Conservation (phyloP, 2,113 vertebrate genomes). For the Nothoprocta pentlandii region DNA sequence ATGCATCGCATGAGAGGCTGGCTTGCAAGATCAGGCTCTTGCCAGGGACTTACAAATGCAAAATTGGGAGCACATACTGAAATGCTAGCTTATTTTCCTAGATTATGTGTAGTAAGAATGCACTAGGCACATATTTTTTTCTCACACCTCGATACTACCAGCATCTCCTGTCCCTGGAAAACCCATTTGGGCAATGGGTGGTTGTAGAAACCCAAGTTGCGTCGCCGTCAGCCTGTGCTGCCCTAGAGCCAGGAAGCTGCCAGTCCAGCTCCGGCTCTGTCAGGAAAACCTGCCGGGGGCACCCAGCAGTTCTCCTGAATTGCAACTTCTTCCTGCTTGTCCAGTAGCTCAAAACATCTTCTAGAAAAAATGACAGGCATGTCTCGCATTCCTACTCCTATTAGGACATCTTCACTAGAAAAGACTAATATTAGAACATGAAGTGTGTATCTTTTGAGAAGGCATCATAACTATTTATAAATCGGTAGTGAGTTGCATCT, state of each 20-base stretch:
- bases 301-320: background rate
- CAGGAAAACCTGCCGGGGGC: background rate
- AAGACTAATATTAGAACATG: background rate
- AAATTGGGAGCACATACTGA: background rate
- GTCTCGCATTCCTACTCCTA: background rate
- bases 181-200: background rate
- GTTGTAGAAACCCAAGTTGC: background rate
- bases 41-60: background rate
- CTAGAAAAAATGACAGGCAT: background rate
- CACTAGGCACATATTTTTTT: background rate
- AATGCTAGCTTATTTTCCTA: background rate
- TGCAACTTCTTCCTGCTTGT: background rate
- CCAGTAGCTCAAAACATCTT: background rate
- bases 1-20: background rate
- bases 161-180: background rate
- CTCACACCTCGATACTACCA: background rate
- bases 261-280: background rate
- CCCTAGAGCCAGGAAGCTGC: background rate
- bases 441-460: background rate
- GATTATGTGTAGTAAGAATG: background rate
- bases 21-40: fast-evolving
- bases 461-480: background rate
- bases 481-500: background rate
- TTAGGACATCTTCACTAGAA: background rate
- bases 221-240: fast-evolving